Evolutionary conservation across 92 coral and sea anemone species (phyloP).

Genomic region (Hydrozoanthus gracilis): DNA sequence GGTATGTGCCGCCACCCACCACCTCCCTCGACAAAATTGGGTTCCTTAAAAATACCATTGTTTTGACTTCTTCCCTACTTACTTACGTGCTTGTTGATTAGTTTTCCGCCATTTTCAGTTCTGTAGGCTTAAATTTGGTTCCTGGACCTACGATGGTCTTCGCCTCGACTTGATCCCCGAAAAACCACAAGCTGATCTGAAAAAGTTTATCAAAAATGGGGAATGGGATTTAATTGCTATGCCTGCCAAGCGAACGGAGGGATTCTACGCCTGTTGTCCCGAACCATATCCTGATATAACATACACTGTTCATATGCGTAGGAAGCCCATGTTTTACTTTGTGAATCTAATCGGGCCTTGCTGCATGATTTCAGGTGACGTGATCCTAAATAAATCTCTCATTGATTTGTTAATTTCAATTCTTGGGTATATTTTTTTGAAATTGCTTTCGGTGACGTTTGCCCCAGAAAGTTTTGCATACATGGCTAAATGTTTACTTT

Average conservation of each 20-base stretch:
- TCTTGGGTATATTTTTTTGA: no score
- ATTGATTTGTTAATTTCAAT: no score
- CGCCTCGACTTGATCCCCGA: conserved; percentile 78
- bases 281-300: conserved; percentile 93
- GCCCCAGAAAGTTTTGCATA: no score
- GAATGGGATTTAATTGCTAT: conserved; percentile 90
- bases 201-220: conserved; percentile 80
- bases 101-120: neutral
- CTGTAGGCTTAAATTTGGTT: conserved; percentile 88
- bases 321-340: conserved; percentile 80
- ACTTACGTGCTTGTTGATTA: neutral
- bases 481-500: no score
- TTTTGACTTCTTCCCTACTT: no score
- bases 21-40: no score
- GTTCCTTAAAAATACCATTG: no score
- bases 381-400: neutral
- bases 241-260: conserved; percentile 71
- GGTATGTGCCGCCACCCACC: no score
- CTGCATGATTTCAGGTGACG: conserved; percentile 39
- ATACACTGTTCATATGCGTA: conserved; percentile 72
- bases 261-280: conserved; percentile 79
- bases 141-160: conserved; percentile 93
- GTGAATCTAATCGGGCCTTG: conserved; percentile 93
- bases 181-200: conserved; percentile 62
- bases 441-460: no score